Conservation (phyloP, 2,888 invertebrate genomes). For the Drosophila peninsularis region DNA sequence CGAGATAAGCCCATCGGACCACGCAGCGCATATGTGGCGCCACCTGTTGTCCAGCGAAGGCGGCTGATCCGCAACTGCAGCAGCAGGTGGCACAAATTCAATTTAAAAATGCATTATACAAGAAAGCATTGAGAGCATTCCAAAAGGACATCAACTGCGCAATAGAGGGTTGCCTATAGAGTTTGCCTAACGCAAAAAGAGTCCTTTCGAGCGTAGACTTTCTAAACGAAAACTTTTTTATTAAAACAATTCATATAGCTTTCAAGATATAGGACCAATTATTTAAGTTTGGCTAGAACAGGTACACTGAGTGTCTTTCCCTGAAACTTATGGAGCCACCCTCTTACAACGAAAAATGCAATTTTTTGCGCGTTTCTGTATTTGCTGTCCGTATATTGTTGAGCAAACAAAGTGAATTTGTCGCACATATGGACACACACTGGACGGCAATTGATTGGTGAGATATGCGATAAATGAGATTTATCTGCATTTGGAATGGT, state of each 20-base stretch:
- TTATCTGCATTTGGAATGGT: constrained; percentile 17
- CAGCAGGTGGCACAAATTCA: constrained; percentile 68
- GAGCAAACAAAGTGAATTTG: constrained; percentile 58
- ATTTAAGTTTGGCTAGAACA: no score
- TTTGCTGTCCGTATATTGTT: constrained; percentile 53
- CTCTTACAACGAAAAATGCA: constrained; percentile 30
- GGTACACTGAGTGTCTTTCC: not conserved
- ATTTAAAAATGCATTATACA: constrained; percentile 67
- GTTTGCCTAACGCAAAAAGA: not conserved
- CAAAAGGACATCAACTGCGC: not conserved
- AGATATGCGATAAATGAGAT: constrained; percentile 26
- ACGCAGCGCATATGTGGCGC: constrained; percentile 16
- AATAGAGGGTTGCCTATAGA: constrained; percentile 22
- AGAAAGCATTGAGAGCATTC: constrained; percentile 10
- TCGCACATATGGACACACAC: constrained; percentile 55
- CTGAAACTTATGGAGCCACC: constrained; percentile 32
- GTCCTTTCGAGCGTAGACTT: rapidly evolving
- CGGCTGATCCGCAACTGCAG: constrained; percentile 15
- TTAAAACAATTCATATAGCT: no score
- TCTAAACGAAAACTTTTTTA: not conserved
- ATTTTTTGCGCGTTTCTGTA: constrained; percentile 25
- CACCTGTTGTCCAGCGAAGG: constrained; percentile 68
- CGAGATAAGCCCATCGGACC: constrained; percentile 31
- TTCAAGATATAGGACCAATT: not conserved
- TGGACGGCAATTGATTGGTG: constrained; percentile 57